Conservation (phyloP, 2,797 vertebrate species). For the Tamandua tetradactyla region DNA sequence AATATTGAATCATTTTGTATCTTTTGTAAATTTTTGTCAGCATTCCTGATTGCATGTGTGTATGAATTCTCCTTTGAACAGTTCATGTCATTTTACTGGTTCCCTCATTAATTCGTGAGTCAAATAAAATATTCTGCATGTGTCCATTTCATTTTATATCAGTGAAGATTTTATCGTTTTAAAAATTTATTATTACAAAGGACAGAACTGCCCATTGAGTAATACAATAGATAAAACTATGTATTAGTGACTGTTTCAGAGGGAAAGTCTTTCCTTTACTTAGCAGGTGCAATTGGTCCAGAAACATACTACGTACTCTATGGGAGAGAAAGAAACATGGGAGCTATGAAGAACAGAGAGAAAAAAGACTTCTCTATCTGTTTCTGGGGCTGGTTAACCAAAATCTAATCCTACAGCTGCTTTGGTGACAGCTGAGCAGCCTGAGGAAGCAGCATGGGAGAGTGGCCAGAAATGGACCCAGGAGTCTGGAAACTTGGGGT, state of each 20-base stretch:
- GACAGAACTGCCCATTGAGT: neutral
- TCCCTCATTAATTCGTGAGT: neutral
- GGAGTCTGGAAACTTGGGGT: neutral
- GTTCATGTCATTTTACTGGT: neutral
- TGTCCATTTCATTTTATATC: neutral
- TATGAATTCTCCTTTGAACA: neutral
- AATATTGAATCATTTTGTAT: neutral
- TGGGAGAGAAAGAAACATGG: neutral
- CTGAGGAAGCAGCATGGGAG: neutral
- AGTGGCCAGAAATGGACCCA: neutral
- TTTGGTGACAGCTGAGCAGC: neutral
- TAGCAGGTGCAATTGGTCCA: neutral
- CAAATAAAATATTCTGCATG: neutral
- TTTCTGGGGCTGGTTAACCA: neutral
- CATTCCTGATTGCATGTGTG: neutral
- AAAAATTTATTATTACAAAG: conserved; percentile 24
- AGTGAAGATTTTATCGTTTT: conserved; percentile 37
- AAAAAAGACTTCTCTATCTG: neutral
- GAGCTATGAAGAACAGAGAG: neutral
- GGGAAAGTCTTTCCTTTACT: neutral
- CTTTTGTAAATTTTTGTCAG: neutral
- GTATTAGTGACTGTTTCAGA: neutral
- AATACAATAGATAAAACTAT: neutral
- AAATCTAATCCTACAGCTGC: neutral
- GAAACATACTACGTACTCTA: neutral